Base-by-base conservation (phyloP, 2,888 invertebrate genomes). In the Scaptomyza cyrtandrae region DNA sequence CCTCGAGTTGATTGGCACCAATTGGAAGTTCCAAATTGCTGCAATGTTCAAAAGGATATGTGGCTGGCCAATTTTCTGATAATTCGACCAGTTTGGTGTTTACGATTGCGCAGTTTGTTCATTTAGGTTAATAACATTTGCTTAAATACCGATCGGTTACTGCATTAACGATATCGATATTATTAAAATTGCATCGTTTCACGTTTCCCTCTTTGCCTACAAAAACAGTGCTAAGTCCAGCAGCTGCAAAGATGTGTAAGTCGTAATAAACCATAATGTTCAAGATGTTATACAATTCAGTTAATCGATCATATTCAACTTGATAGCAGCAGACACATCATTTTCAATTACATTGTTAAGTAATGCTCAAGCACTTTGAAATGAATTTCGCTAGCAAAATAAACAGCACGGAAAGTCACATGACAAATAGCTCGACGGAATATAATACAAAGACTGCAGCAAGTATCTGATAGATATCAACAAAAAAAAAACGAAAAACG, bases 301-400 rank as follows among this genome's bases (percentile, higher is more conserved):
- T 57, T 57, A 76, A 74, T 74, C 77, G 71, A 76, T 74, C 77
- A 76, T 59, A 63, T 59, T 44, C 10, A 44, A 19, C 29, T 24
- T 39, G 35, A 57, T 50, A 37, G 39, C n/a, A 24, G 50, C 62
- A 37, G 19, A 56, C 55, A 75, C 69, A 69, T 63, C 55, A 52
- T 69, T 72, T 72, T 55, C 70, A 69, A 69, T 75, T 75, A 56
- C 70, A 59, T 63, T 72, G 72, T 69, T 48, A 72, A 72, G 75
- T 58, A 75, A 63, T 66, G 53, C 14, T 39, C 58, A 56, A 62
- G 77, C 72, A 76, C 60, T 74, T 61, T 14, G 52, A 52, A 52
- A 60, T 75, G 70, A 70, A 75, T 75, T 73, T 69, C 70, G 56
- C 73, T 63, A 53, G 31, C 62, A 49, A 67, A 75, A 71, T 31